Base-by-base conservation (phyloP, 2,113 vertebrate species). In the Bufo gargarizans region DNA sequence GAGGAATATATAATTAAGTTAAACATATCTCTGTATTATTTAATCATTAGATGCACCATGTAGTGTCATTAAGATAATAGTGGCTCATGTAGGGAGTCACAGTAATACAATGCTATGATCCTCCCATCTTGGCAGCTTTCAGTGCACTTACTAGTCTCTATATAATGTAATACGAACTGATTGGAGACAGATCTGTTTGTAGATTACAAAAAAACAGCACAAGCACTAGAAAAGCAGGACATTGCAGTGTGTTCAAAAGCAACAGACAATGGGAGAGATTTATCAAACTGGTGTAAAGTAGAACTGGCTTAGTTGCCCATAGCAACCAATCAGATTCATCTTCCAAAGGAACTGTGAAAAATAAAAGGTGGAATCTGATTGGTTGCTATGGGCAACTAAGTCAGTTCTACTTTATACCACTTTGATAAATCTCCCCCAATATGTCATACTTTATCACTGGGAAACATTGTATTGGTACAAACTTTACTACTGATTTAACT, bases 131-230 rank as follows among this genome's bases (percentile, higher is more conserved):
- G 33, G 33, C 33, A 13, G 65, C 43, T 74, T 43, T 74, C 4
- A 47, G 43, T 74, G 13, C 33, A 45, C 43, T 74, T 16, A 74
- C 43, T 74, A 45, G 22, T 4, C 49, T 77, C 47, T 53, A n/a
- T n/a, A 77, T 12, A 20, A 53, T 53, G 76, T 78, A 78, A 50
- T 55, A 53, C 12, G 76, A 78, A 22, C 76, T 78, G 76, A 78
- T 78, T 53, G 9, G 17, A 11, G 76, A 53, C 76, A 78, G 45
- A 43, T 53, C 10, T 55, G 17, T 50, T 6, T 55, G 3, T 53
- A 78, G 19, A 19, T 78, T 55, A n/a, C 76, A 17, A 53, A 78
- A 20, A 17, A 78, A 55, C 20, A 78, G 17, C 49, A n/a, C 50
- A 78, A 4, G 49, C 10, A 53, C 47, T n/a, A 55, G 11, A 22